phyloP scores from a whole-genome alignment of 92 coral and sea anemone species.

The Phenganax marumi region DNA sequence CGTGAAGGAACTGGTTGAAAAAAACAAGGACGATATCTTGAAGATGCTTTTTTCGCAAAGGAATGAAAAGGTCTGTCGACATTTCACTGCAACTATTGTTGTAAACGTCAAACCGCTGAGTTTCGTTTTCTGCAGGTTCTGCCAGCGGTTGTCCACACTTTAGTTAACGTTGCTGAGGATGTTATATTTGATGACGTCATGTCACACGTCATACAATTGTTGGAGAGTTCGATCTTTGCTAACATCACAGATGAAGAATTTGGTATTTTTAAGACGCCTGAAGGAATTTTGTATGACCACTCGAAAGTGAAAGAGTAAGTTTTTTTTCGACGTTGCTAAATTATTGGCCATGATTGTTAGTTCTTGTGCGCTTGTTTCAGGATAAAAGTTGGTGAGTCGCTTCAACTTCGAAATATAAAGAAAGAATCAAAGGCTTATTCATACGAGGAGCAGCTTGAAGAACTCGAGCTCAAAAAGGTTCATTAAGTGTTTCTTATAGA shows the following conservation, averaged over 20 bases:
- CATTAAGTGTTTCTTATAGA: neutral
- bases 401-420: constrained; percentile 72
- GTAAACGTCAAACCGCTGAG: neutral
- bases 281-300: constrained; percentile 68
- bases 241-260: constrained; percentile 77
- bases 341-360: neutral
- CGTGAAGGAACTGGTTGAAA: constrained; percentile 2
- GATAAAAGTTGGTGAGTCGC: constrained; percentile 59
- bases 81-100: constrained; percentile 49
- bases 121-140: constrained; percentile 59
- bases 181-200: constrained; percentile 29
- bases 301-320: constrained; percentile 62
- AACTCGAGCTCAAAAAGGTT: constrained; percentile 78
- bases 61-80: constrained; percentile 24
- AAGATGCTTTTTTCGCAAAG: neutral
- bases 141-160: constrained; percentile 54
- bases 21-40: constrained; percentile 18
- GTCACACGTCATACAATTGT: constrained; percentile 48
- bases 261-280: constrained; percentile 76
- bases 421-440: constrained; percentile 90
- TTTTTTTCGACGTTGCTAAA: neutral
- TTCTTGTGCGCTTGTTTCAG: constrained; percentile 36
- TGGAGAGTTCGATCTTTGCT: constrained; percentile 52
- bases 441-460: constrained; percentile 89
- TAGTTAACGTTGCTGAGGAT: constrained; percentile 24